Evolutionary conservation across 37 sponge, comb jelly and placozoan genomes (phyloP), one percentile per base, ranked within the genome.

Genomic region (Spongia lamella): DNA sequence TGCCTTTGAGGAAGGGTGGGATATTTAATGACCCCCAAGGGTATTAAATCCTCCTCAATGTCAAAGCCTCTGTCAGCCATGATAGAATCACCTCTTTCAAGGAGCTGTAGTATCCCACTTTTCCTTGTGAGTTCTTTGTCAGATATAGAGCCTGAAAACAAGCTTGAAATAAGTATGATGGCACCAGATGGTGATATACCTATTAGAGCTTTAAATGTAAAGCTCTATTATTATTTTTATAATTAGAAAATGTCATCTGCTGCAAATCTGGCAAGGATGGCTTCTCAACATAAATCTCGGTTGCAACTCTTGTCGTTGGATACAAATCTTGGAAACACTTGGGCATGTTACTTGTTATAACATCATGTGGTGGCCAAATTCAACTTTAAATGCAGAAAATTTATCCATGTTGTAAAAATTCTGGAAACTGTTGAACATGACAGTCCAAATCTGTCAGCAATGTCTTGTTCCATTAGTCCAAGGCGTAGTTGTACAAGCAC

Each of bases 31-130:
- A 80, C 80, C 29, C 76, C 81, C 30, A 78, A 33, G 39, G 27
- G 40, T 21, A 47, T 37, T 54, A 86, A 68, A 57, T 73, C 75
- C 19, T 86, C 87, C 38, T 86, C 59, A 16, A 86, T 86, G 70
- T 79, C 76, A 55, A 86, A 80, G 16, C 87, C 87, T 34, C 76
- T 57, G 61, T 86, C 87, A 19, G 81, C 81, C 81, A 86, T 79
- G 3, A 86, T 56, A 64, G 73, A 72, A 54, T 78, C 66, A 13
- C 85, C 79, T 59, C 25, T 20, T 35, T 84, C 73, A 51, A 84
- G 47, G 14, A 62, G 30, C 16, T 60, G 59, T 26, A 84, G 51
- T 19, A 84, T 16, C 36, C 79, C 85, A 63, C 60, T 38, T 27
- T 50, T 66, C 21, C 66, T 56, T 24, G 73, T 78, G 6, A 84